Evolutionary conservation across 2,797 vertebrate genomes (phyloP).

Genomic region (Selene dorsalis): DNA sequence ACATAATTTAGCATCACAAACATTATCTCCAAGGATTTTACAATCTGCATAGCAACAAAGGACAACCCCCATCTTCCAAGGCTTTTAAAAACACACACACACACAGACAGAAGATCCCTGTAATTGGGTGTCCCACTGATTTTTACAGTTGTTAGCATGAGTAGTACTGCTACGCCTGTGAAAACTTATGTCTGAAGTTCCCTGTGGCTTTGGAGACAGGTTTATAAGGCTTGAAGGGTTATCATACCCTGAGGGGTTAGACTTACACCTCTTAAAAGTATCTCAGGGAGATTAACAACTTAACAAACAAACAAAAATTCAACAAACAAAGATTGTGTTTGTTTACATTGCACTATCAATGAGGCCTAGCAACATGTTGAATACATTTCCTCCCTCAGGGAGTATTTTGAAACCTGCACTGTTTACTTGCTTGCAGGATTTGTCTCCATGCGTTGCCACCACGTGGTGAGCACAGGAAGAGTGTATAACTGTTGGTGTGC

Average conservation of each 20-base stretch:
- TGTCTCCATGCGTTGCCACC: background rate
- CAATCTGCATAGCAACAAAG: background rate
- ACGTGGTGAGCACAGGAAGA: too few species aligned
- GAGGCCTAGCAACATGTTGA: background rate
- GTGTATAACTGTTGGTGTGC: background rate
- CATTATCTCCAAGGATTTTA: background rate
- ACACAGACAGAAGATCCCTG: background rate
- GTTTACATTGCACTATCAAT: background rate
- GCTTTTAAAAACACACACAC: background rate
- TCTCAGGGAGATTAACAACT: background rate
- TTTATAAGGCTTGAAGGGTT: background rate
- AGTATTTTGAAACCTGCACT: background rate
- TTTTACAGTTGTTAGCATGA: background rate
- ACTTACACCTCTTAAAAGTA: background rate
- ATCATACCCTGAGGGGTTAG: background rate
- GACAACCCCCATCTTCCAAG: constrained; percentile 2
- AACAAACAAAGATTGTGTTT: background rate
- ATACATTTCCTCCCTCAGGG: background rate
- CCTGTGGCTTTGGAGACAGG: background rate
- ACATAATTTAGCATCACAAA: background rate
- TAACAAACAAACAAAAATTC: background rate
- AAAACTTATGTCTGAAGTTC: background rate
- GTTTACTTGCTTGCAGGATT: background rate
- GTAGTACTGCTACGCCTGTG: background rate
- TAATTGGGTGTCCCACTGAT: background rate